Base-by-base conservation (phyloP, 2,888 invertebrate genomes). In the Epistrophe grossulariae region DNA sequence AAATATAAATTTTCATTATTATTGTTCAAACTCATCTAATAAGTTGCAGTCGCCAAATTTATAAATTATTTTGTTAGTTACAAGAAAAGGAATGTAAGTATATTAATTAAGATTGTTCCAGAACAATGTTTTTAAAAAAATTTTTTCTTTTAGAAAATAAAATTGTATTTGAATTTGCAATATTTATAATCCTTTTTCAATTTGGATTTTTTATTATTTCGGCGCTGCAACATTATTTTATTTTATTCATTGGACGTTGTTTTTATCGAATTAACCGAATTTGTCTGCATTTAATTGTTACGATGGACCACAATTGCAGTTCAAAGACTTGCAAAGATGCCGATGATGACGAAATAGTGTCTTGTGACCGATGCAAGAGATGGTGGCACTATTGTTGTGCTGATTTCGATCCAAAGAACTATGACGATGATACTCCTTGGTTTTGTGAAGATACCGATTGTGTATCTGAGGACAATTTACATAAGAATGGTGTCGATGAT, bases 321-420 rank as follows among this genome's bases (percentile, higher is more conserved):
- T 35, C 40, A 1, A 7, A 60, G 2, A 40, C 2, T 6, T 73
- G 73, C 19, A 43, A 57, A 6, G 59, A 60, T 11, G 48, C 17
- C 10, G 59, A 72, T 17, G 62, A 73, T 13, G 13, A 17, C 5
- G 15, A 8, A 0, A 62, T 73, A 52, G 60, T 73, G 24, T n/a
- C n/a, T n/a, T n/a, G 64, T 66, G 72, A 79, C 8, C 35, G 48
- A 10, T 79, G 79, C 15, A 55, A 28, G 17, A 31, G 55, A 45
- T 79, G 79, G 79, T 79, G 64, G 71, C 79, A 79, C 24, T 79
- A 48, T 72, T 17, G 15, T 2, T 79, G 79, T 38, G 79, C 57
- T 4, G 48, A 79, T 15, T 79, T 79, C 17, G 73, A 79, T 50
- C 73, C 79, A 0, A 11, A 50, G 5, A 15, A 40, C 2, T 73